These are phyloP conservation scores for Nipponacmea schrenckii DNA, from an alignment of 2,888 invertebrate species.

Conservation along the genomic window DNA sequence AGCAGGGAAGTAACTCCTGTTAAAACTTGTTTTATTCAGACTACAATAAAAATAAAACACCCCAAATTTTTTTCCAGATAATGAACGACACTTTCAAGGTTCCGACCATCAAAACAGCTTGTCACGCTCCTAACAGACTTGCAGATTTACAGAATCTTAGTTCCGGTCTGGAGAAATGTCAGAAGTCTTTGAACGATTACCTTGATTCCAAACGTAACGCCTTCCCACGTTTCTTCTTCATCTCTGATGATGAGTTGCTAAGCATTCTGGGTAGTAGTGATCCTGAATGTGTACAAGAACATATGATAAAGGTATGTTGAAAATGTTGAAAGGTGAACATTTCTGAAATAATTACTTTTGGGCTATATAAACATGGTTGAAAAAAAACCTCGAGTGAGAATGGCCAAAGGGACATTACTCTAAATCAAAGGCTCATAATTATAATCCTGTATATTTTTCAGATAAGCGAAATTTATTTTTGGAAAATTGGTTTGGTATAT, in stretches of 20 bases:
- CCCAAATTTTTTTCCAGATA: constrained; percentile 73
- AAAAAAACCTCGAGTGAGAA: too few species aligned
- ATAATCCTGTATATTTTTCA: too few species aligned
- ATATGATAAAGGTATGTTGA: constrained; percentile 85
- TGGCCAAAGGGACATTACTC: too few species aligned
- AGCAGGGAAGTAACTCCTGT: too few species aligned
- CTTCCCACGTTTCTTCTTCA: constrained; percentile 92
- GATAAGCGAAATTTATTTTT: too few species aligned
- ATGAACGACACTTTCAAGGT: constrained; percentile 86
- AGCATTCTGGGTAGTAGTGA: constrained; percentile 89
- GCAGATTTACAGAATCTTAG: constrained; percentile 81
- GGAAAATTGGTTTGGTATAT: too few species aligned
- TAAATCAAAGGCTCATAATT: too few species aligned
- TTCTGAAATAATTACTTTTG: too few species aligned
- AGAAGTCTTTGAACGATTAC: constrained; percentile 91
- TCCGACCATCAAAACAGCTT: constrained; percentile 83
- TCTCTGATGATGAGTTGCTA: constrained; percentile 91
- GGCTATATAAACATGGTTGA: too few species aligned
- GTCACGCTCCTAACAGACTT: constrained; percentile 79
- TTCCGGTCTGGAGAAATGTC: constrained; percentile 84
- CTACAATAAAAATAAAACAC: too few species aligned
- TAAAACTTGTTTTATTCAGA: too few species aligned
- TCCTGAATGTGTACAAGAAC: constrained; percentile 86
- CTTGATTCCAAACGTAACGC: constrained; percentile 86
- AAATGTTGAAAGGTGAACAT: background rate